These are phyloP conservation scores for Dromaius novaehollandiae DNA, from an alignment of 2,113 vertebrate species.

Conservation along the genomic window DNA sequence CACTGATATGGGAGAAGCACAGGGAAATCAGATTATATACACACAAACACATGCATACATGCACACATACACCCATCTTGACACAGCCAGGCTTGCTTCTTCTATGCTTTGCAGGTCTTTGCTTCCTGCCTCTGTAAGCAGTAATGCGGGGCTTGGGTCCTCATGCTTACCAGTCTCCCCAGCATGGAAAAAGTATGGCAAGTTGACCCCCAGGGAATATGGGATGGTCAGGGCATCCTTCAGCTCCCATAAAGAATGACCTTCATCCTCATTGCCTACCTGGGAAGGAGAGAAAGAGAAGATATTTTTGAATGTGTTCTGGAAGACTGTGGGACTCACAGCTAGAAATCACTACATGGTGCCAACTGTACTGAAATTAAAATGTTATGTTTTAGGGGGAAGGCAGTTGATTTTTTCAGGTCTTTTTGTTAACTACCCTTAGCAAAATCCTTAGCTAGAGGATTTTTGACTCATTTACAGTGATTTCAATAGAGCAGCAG, in stretches of 20 bases:
- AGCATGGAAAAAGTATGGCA: constrained; percentile 93
- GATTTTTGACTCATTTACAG: not conserved
- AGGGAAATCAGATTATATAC: not conserved
- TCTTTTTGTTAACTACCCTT: not conserved
- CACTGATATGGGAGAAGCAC: accelerated
- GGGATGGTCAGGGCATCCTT: constrained; percentile 84
- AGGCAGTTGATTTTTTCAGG: not conserved
- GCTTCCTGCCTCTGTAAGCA: not conserved
- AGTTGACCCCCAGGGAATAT: constrained; percentile 61
- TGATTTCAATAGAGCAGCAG: not conserved
- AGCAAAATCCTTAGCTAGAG: not conserved
- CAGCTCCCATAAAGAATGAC: constrained; percentile 84
- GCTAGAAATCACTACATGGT: not conserved
- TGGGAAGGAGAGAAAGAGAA: constrained; percentile 46
- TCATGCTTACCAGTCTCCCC: constrained; percentile 87
- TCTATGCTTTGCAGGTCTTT: not conserved
- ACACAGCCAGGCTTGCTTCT: not conserved
- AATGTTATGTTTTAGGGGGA: not conserved
- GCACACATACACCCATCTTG: not conserved
- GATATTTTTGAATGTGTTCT: not conserved
- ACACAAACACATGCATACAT: too few relatives aligned
- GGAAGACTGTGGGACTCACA: not conserved
- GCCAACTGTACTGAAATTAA: not conserved
- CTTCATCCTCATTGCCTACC: constrained; percentile 90
- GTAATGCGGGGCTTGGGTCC: not conserved